Evolutionary conservation across 2,113 vertebrate species (phyloP).

Genomic region (Tetrao urogallus): DNA sequence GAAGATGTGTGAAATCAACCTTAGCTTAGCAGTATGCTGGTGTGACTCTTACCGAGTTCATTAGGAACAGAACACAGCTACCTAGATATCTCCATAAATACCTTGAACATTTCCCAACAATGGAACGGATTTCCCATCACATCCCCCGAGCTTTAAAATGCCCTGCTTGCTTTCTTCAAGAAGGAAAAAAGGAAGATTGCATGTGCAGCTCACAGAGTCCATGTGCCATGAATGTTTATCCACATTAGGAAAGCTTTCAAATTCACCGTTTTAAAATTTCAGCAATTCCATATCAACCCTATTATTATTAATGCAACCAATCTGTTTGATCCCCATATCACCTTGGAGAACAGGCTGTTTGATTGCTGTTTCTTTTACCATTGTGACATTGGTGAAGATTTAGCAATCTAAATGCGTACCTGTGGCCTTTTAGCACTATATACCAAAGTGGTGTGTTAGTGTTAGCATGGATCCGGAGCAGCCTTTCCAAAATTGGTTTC

Average conservation of each 20-base stretch:
- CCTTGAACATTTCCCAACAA: neutral
- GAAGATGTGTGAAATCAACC: neutral
- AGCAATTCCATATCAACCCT: neutral
- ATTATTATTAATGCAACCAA: constrained; percentile 27
- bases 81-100: neutral
- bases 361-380: neutral
- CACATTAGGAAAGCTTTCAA: neutral
- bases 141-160: constrained; percentile 24
- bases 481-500: neutral
- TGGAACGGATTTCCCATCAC: neutral
- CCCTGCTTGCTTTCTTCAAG: neutral
- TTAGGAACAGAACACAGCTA: neutral
- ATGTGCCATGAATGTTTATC: neutral
- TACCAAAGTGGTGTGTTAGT: neutral
- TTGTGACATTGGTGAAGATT: neutral
- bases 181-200: neutral
- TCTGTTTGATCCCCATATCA: neutral
- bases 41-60: neutral
- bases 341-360: neutral
- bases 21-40: neutral
- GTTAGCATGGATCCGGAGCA: neutral
- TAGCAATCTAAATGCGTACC: neutral
- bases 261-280: constrained; percentile 20
- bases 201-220: neutral
- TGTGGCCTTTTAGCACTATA: neutral